Evolutionary conservation across 1,140 invertebrate species (phyloP), one percentile per base, ranked within the genome.

Genomic region (Anagrus nilaparvatae): DNA sequence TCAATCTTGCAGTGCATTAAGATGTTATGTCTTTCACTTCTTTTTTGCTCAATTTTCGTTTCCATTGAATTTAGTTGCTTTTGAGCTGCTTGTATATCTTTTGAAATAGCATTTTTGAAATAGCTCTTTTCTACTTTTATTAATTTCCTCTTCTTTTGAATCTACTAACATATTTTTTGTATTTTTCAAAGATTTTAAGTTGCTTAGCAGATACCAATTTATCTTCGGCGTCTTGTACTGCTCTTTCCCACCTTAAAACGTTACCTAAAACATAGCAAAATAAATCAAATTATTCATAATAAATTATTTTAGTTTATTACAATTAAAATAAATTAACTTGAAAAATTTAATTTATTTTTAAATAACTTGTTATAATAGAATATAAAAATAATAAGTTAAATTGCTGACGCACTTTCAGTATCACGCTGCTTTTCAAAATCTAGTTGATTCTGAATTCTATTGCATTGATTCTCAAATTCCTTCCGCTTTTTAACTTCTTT

Each of bases 391-490:
- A 10, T 10, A 31, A 42, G 38, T 28, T 25, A 10, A 34, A n/a
- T n/a, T n/a, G n/a, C 41, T 35, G 31, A 36, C 43, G 33, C 10
- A 84, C 84, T 86, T 67, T 86, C 81, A 14, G 90, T 96, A 61
- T 97, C 90, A 34, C 94, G 79, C 37, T 90, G 91, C 46, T 81
- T 80, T 62, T 99, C 93, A 73, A 97, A 99, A 63, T 98, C 93
- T 35, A 99, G 73, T 63, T 97, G 93, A 66, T 91, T 95, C 14
- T 84, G 79, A 50, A 99, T 85, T 46, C 88, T 77, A 72, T 96
- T 94, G 52, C 91, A 91, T 68, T 99, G 93, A 59, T 95, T 93
- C 54, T 98, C 91, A 71, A 96, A 98, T 61, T 98, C 94, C 63
- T 96, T 79, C 47, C 92, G 76, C 53, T 87, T 87, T 53, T 94